Conservation (phyloP, 2,113 vertebrate genomes). For the Psophia crepitans region DNA sequence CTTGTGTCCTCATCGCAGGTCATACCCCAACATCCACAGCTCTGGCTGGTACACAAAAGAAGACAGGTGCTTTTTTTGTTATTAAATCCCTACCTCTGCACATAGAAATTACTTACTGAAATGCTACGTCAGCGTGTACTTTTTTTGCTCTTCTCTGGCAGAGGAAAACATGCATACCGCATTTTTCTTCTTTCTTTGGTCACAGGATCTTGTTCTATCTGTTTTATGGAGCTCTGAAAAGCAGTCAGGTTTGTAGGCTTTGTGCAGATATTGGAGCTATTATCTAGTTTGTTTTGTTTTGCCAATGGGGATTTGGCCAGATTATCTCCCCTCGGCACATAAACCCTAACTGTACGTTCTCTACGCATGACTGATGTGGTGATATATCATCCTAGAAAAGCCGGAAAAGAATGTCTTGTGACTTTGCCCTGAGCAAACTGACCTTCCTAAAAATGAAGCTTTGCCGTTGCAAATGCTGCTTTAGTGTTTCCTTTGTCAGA, state of each 20-base stretch:
- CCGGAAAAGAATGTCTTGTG: conserved; percentile 14
- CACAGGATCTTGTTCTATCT: neutral
- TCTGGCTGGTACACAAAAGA: neutral
- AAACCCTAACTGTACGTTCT: neutral
- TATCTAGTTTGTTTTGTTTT: conserved; percentile 20
- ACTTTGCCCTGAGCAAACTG: conserved; percentile 50
- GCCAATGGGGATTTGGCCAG: neutral
- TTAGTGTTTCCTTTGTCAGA: conserved; percentile 30
- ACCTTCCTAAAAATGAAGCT: conserved; percentile 31
- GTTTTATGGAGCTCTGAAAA: neutral
- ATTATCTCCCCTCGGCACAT: neutral
- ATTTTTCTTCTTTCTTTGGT: neutral
- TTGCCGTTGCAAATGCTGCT: neutral
- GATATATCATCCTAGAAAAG: conserved; percentile 1
- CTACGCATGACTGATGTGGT: neutral
- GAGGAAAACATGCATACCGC: neutral
- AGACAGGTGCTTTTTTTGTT: neutral
- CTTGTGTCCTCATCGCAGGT: neutral
- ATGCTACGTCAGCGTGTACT: neutral
- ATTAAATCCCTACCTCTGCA: neutral
- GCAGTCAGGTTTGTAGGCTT: neutral
- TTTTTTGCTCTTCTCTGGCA: neutral
- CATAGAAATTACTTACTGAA: neutral
- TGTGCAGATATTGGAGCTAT: neutral
- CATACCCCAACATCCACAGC: neutral